phyloP scores from a whole-genome alignment of 2,888 invertebrate species.

The Germaria angustata region DNA sequence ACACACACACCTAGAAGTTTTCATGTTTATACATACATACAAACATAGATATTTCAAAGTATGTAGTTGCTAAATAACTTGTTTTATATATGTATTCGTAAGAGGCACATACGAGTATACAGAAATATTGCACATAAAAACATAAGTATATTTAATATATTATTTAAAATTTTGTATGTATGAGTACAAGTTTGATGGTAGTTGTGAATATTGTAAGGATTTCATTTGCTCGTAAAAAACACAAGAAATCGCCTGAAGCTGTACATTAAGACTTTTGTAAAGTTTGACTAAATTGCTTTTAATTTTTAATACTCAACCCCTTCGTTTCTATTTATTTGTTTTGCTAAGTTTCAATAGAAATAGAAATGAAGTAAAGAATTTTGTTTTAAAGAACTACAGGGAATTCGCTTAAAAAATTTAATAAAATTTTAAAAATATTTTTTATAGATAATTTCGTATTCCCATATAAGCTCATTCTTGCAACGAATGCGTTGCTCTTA shows the following conservation, averaged over 20 bases:
- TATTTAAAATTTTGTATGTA: too few species aligned
- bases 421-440: not conserved
- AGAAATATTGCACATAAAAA: too few species aligned
- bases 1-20: not conserved
- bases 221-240: conserved; percentile 51
- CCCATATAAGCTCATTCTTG: too few species aligned
- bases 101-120: not conserved
- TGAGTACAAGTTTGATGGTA: not conserved
- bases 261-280: conserved; percentile 61
- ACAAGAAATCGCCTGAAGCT: conserved; percentile 61
- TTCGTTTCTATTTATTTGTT: not conserved
- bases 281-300: conserved; percentile 55
- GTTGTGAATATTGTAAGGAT: conserved; percentile 28
- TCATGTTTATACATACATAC: not conserved
- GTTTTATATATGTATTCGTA: not conserved
- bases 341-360: not conserved
- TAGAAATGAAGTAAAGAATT: not conserved
- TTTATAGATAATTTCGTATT: not conserved
- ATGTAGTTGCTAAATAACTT: conserved; percentile 35
- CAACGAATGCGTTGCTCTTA: too few species aligned
- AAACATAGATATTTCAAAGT: not conserved
- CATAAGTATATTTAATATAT: too few species aligned
- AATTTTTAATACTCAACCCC: conserved; percentile 34
- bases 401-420: not conserved
- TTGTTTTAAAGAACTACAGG: not conserved